These are phyloP conservation scores for Paracanthobrama guichenoti DNA, from an alignment of 2,113 vertebrate species.

Conservation along the genomic window DNA sequence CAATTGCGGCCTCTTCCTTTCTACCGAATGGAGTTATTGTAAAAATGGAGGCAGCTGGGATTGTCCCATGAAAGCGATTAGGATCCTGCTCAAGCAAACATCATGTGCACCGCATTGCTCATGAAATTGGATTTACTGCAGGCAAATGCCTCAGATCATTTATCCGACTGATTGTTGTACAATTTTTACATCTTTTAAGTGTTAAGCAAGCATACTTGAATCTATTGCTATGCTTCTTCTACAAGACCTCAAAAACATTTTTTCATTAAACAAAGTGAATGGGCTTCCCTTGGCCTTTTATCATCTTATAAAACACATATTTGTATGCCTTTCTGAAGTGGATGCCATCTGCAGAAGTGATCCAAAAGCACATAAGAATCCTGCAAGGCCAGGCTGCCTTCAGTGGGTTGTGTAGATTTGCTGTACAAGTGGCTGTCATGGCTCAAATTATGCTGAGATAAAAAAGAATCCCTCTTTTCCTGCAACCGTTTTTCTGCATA, in stretches of 20 bases:
- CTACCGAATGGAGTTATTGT: constrained; percentile 43
- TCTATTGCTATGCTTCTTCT: background rate
- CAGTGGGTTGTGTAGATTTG: constrained; percentile 16
- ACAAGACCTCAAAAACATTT: background rate
- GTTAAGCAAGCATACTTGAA: background rate
- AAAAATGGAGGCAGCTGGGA: constrained; percentile 29
- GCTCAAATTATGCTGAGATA: constrained; percentile 43
- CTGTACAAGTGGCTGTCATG: constrained; percentile 26
- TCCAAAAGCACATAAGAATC: background rate
- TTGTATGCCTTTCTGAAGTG: constrained; percentile 2
- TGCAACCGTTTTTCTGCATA: constrained; percentile 56
- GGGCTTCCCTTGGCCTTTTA: background rate
- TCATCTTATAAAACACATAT: constrained; percentile 14
- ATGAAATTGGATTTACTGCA: constrained; percentile 63
- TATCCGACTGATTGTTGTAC: constrained; percentile 35
- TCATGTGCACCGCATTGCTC: constrained; percentile 66
- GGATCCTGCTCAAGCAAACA: constrained; percentile 50
- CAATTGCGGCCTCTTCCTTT: background rate
- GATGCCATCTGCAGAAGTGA: background rate
- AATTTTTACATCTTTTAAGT: constrained; percentile 36
- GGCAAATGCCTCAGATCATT: constrained; percentile 56
- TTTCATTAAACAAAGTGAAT: background rate
- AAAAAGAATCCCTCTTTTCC: constrained; percentile 51
- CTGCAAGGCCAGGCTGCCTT: constrained; percentile 8
- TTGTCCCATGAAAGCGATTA: constrained; percentile 68